Evolutionary conservation across 2,888 invertebrate species (phyloP).

Genomic region (Chironomus riparius): DNA sequence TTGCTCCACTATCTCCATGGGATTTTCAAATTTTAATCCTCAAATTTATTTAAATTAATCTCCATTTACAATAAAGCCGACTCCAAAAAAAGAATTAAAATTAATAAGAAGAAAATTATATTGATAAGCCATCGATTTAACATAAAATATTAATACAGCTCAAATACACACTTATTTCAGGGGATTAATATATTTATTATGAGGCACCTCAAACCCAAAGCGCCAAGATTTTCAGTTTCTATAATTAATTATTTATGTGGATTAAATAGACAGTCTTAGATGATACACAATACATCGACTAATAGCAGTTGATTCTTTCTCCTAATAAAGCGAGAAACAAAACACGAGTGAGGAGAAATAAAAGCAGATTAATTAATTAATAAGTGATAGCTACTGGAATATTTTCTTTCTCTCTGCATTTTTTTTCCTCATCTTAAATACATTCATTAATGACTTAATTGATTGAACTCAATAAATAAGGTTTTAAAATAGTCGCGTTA

Average conservation of each 20-base stretch:
- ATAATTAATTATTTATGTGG: background rate
- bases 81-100: too few species aligned
- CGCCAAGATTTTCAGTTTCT: background rate
- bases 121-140: too few species aligned
- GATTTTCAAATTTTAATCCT: too few species aligned
- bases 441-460: constrained; percentile 22
- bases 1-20: too few species aligned
- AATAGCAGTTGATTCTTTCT: background rate
- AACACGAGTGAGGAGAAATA: background rate
- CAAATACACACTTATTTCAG: too few species aligned
- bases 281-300: background rate
- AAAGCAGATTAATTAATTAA: constrained; percentile 25
- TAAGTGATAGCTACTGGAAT: constrained; percentile 10
- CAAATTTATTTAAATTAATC: too few species aligned
- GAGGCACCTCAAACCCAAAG: background rate
- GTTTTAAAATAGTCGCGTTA: constrained; percentile 5
- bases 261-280: background rate
- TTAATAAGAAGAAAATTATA: too few species aligned
- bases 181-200: too few species aligned
- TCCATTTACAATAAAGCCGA: too few species aligned
- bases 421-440: background rate
- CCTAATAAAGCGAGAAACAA: too few species aligned
- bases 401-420: background rate
- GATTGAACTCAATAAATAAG: constrained; percentile 25
- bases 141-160: too few species aligned